Conservation (phyloP, 2,888 invertebrate genomes). For the Chaitophorus viminalis region DNA sequence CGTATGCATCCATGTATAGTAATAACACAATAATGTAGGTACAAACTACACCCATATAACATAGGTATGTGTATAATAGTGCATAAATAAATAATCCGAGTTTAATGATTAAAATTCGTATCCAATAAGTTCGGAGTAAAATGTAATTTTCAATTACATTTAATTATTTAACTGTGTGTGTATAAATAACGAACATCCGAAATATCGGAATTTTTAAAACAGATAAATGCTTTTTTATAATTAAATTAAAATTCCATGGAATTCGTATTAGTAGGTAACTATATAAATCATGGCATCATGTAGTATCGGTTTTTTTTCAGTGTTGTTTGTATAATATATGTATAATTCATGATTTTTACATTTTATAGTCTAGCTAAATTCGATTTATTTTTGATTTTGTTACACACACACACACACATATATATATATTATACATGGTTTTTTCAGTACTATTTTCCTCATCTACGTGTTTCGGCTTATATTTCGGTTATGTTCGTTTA, state of each 20-base stretch:
- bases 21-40: too few relatives aligned
- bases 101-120: neutral
- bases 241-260: neutral
- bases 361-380: neutral
- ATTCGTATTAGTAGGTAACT: neutral
- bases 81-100: neutral
- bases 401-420: neutral
- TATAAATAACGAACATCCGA: neutral
- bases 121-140: neutral
- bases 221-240: neutral
- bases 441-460: neutral
- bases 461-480: neutral
- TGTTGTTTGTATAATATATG: neutral
- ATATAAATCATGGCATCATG: too few relatives aligned
- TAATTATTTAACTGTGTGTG: neutral
- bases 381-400: neutral
- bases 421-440: neutral
- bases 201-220: neutral
- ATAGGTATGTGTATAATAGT: too few relatives aligned
- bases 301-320: neutral
- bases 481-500: neutral
- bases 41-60: too few relatives aligned
- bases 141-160: neutral
- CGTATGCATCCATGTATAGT: too few relatives aligned
- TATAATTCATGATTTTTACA: neutral